Evolutionary conservation across 2,113 vertebrate species (phyloP).

Genomic region (Nipponia nippon): DNA sequence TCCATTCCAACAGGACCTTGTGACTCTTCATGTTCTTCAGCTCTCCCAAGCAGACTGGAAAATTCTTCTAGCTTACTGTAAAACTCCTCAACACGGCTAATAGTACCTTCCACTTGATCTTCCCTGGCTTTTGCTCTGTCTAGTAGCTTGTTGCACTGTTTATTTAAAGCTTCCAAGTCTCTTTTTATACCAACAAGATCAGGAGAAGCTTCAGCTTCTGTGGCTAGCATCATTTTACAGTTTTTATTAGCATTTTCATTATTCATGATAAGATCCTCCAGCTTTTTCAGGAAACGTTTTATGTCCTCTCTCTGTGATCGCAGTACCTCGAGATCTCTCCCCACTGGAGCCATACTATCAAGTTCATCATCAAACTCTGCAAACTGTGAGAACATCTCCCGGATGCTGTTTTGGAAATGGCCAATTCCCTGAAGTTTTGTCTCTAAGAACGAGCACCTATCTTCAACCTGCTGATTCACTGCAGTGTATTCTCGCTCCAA

Average conservation of each 20-base stretch:
- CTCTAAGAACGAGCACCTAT: slow-evolving; percentile 86
- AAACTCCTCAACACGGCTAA: slow-evolving; percentile 82
- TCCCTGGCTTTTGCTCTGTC: slow-evolving; percentile 86
- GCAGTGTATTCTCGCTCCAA: slow-evolving; percentile 79
- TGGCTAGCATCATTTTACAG: slow-evolving; percentile 90
- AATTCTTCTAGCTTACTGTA: slow-evolving; percentile 79
- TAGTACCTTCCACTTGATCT: slow-evolving; percentile 78
- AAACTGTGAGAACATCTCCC: slow-evolving; percentile 93
- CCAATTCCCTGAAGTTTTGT: slow-evolving; percentile 94
- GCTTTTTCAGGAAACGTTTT: slow-evolving; percentile 81
- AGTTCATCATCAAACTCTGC: slow-evolving; percentile 95
- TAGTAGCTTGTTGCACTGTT: slow-evolving; percentile 91
- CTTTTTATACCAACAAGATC: slow-evolving; percentile 91
- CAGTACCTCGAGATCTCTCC: slow-evolving; percentile 77
- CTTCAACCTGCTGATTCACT: slow-evolving; percentile 81
- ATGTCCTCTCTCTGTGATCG: slow-evolving; percentile 82
- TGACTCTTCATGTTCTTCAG: slow-evolving; percentile 85
- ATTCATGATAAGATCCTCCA: slow-evolving; percentile 84
- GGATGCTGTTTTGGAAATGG: slow-evolving; percentile 93
- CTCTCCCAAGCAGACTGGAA: slow-evolving; percentile 72
- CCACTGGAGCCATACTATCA: slow-evolving; percentile 90
- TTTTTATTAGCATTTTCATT: slow-evolving; percentile 84
- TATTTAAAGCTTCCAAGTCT: slow-evolving; percentile 91
- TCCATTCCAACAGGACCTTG: slow-evolving; percentile 93
- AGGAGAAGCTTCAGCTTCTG: slow-evolving; percentile 83